Evolutionary conservation across 2,797 vertebrate genomes (phyloP), one percentile per base, ranked within the genome.

Genomic region (Clarias laeviceps): DNA sequence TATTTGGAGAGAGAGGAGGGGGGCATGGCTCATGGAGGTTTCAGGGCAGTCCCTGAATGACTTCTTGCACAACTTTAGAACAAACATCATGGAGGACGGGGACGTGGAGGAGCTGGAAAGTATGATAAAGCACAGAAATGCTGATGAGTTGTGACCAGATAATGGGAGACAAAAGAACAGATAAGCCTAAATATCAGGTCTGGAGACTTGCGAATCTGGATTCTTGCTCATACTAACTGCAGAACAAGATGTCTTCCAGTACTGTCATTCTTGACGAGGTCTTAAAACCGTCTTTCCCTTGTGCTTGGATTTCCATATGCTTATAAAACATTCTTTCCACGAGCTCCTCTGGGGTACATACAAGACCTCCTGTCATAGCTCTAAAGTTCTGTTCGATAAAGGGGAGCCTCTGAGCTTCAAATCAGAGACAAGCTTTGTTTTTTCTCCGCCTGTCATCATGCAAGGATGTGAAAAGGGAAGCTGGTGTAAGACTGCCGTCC

Each of bases 21-120:
- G 77, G n/a, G 57, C 32, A 29, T 62, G 9, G 32, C 12, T 83
- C 87, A 37, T 73, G 86, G 54, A 18, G 5, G 61, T 80, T 50
- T 80, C 78, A 72, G 32, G 73, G 77, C 70, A 80, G 73, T 86
- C 88, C 85, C 85, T 56, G 85, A 72, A 82, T 69, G 64, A 73
- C 65, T 70, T 54, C 66, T 80, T 76, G 79, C 15, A 62, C 32
- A 8, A n/a, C 5, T 0, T 34, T 78, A 62, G 27, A 29, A 65
- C 37, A 80, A 40, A 22, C 40, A 11, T 80, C 0, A 27, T 22
- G 59, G 59, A 59, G 69, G 65, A 15, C 32, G 4, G 29, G 18
- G 66, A 40, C 61, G 14, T 29, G 2, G 5, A 32, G 34, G 66
- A 70, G 45, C 29, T 82, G 50, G 14, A 78, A 78, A 57, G 17